Evolutionary conservation across 2,797 vertebrate species (phyloP).

Genomic region (Cryptoblepharus egeriae): DNA sequence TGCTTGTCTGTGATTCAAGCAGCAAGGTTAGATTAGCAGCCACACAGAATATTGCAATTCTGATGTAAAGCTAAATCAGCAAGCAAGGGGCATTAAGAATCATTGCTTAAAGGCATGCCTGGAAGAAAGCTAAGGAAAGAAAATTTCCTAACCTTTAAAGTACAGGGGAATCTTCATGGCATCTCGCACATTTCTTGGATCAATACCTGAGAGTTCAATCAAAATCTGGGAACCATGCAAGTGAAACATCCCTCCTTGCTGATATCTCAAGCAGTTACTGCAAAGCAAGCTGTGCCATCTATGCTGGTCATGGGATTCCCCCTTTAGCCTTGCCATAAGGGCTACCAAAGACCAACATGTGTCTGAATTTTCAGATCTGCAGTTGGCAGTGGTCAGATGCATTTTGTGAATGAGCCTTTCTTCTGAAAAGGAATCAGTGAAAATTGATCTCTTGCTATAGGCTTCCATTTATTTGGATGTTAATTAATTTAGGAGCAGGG

Average conservation of each 20-base stretch:
- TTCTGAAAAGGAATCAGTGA: background rate
- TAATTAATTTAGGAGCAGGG: too few species aligned
- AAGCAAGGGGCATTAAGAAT: background rate
- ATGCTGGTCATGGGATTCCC: background rate
- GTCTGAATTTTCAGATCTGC: too few species aligned
- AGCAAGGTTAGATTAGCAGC: background rate
- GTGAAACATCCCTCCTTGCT: background rate
- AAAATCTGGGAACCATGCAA: background rate
- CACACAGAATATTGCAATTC: slow-evolving; percentile 5
- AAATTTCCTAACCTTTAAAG: background rate
- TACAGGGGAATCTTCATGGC: background rate
- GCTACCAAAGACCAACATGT: background rate
- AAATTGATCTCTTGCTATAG: too few species aligned
- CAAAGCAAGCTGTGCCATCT: background rate
- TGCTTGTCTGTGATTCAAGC: background rate
- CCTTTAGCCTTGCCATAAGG: background rate
- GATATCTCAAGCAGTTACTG: background rate
- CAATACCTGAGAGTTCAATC: background rate
- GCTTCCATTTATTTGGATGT: too few species aligned
- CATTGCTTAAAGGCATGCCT: slow-evolving; percentile 4
- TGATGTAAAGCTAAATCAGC: background rate
- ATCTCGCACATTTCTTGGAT: background rate
- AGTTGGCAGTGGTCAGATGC: background rate
- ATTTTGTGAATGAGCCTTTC: background rate
- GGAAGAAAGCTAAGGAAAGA: background rate